These are phyloP conservation scores for Agelaius phoeniceus DNA, from an alignment of 2,113 vertebrate species.

Conservation along the genomic window DNA sequence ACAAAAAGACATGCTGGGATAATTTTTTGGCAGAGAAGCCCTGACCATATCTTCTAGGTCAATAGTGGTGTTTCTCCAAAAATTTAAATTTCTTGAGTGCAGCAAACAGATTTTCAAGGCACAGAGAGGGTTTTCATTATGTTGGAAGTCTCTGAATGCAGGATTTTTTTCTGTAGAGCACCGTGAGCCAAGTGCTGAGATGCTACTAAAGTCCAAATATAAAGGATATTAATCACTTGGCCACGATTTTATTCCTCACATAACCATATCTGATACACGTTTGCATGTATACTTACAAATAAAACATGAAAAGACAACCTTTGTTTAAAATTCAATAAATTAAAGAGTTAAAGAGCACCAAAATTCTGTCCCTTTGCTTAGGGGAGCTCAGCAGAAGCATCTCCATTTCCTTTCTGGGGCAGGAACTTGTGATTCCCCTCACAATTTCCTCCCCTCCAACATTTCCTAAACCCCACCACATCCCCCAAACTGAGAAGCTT, in stretches of 20 bases:
- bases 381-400: neutral
- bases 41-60: neutral
- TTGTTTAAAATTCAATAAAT: neutral
- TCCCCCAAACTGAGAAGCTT: neutral
- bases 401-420: neutral
- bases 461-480: neutral
- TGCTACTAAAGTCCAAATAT: neutral
- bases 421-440: neutral
- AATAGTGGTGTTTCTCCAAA: neutral
- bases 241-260: neutral
- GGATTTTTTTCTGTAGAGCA: neutral
- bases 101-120: neutral
- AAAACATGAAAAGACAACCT: neutral
- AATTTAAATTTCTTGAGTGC: neutral
- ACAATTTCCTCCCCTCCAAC: neutral
- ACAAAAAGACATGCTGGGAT: neutral
- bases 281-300: neutral
- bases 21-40: neutral
- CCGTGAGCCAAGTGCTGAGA: neutral
- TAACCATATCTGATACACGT: accelerated
- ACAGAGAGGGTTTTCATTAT: neutral
- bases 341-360: neutral
- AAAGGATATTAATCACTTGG: neutral
- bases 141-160: neutral
- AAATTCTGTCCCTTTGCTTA: neutral